Percentiles rank a stretch among this genome's conserved stretches.
Conservation (phyloP, 2,888 invertebrate species). For the Macropis europaea region DNA sequence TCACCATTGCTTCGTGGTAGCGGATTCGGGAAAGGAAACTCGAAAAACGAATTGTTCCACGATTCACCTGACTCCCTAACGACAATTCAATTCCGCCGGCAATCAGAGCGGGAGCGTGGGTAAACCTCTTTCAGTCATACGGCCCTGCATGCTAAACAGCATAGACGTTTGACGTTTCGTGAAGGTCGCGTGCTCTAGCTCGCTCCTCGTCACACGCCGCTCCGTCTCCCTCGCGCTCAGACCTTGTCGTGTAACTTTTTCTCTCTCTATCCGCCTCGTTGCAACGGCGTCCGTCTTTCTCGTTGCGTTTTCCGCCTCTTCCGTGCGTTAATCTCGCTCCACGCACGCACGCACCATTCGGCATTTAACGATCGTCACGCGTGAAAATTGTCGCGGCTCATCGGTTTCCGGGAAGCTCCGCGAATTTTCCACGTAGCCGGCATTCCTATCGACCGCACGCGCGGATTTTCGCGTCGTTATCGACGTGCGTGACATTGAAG, state of each 20-base stretch:
- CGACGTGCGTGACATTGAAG: slow-evolving; percentile 48
- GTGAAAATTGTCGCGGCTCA: slow-evolving; percentile 54
- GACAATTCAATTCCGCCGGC: neutral
- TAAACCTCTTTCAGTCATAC: slow-evolving; percentile 62
- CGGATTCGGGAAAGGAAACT: neutral
- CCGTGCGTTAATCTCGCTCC: slow-evolving; percentile 37
- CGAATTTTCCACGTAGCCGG: slow-evolving; percentile 34
- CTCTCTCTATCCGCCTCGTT: neutral
- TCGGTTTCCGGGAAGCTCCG: slow-evolving; percentile 29
- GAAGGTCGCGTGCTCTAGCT: slow-evolving; percentile 73
- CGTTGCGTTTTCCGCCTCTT: neutral
- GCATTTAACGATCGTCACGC: slow-evolving; percentile 65
- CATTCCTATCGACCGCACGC: slow-evolving; percentile 6
- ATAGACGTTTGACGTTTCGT: slow-evolving; percentile 78
- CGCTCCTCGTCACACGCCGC: neutral
- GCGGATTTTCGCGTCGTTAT: slow-evolving; percentile 45
- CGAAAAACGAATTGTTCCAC: neutral
- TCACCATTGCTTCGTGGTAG: neutral
- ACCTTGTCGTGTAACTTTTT: neutral
- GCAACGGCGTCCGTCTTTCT: slow-evolving; percentile 10
- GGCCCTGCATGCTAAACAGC: slow-evolving; percentile 71
- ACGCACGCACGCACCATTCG: slow-evolving; percentile 47
- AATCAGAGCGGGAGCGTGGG: slow-evolving; percentile 44
- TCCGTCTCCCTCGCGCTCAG: neutral
- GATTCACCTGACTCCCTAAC: neutral